These are phyloP conservation scores for Steatocranus sp. DNA, from an alignment of 2,797 vertebrate genomes.

Conservation along the genomic window DNA sequence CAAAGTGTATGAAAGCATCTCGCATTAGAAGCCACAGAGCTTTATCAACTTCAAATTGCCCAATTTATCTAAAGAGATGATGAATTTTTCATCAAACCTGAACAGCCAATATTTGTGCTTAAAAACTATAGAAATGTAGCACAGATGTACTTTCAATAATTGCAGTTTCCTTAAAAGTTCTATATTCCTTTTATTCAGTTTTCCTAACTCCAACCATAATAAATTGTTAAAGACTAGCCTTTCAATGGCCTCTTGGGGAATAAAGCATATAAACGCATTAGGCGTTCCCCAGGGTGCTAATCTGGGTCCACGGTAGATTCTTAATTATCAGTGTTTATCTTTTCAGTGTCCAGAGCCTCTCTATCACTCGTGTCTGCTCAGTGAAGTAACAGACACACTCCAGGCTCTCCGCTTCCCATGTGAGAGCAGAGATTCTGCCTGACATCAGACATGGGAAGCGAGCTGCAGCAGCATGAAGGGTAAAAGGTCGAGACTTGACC, in stretches of 20 bases:
- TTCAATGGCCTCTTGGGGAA: neutral
- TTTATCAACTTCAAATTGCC: neutral
- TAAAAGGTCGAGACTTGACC: conserved; percentile 68
- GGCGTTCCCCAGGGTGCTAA: conserved; percentile 48
- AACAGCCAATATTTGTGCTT: neutral
- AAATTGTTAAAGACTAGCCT: neutral
- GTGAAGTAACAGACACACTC: conserved; percentile 57
- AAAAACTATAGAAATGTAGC: neutral
- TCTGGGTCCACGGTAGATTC: conserved; percentile 34
- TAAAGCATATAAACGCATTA: neutral
- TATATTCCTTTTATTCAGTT: neutral
- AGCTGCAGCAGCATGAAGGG: conserved; percentile 61
- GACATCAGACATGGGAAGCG: conserved; percentile 72
- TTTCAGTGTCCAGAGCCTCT: conserved; percentile 35
- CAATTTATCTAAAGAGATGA: neutral
- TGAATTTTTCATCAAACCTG: neutral
- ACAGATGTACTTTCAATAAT: neutral
- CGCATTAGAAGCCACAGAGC: neutral
- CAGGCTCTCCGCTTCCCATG: conserved; percentile 55
- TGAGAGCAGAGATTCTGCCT: conserved; percentile 58
- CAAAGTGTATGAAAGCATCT: neutral
- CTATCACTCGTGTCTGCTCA: conserved; percentile 8
- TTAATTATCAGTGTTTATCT: conserved; percentile 57
- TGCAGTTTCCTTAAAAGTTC: neutral
- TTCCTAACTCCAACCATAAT: neutral